Conservation (phyloP, 2,888 invertebrate species). For the Barypeithes pellucidus region DNA sequence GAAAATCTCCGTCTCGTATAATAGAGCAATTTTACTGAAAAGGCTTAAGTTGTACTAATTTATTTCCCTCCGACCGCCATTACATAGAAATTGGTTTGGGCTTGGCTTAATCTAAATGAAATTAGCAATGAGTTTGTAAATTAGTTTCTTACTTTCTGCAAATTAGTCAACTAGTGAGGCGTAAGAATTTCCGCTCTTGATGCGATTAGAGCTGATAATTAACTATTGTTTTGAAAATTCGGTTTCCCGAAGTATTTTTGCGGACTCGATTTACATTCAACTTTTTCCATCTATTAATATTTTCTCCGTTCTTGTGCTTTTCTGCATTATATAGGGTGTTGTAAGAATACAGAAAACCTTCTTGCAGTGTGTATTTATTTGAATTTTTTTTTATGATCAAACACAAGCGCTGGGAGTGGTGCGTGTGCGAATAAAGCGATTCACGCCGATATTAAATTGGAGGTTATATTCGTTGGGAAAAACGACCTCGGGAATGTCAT, state of each 20-base stretch:
- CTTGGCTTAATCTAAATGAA: constrained; percentile 66
- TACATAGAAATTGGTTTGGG: constrained; percentile 39
- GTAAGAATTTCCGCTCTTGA: constrained; percentile 66
- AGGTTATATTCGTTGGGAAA: too few relatives aligned
- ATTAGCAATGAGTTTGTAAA: constrained; percentile 69
- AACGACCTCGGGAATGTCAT: too few relatives aligned
- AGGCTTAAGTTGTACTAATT: constrained; percentile 43
- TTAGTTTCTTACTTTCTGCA: constrained; percentile 66
- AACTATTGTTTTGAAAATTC: constrained; percentile 65
- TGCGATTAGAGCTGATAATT: constrained; percentile 68
- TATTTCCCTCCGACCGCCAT: constrained; percentile 41
- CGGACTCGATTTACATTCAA: constrained; percentile 27
- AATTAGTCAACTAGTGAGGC: constrained; percentile 62
- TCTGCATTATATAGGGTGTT: constrained; percentile 1
- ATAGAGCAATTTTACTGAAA: constrained; percentile 28
- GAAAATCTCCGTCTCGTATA: constrained; percentile 8
- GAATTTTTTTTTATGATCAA: too few relatives aligned
- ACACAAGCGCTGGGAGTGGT: too few relatives aligned
- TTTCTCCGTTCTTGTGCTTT: background rate
- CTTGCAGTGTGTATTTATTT: too few relatives aligned
- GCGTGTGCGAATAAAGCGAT: too few relatives aligned
- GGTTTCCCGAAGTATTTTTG: constrained; percentile 26
- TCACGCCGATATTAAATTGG: too few relatives aligned
- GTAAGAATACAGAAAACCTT: too few relatives aligned
- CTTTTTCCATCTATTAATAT: constrained; percentile 26